Evolutionary conservation across 2,113 vertebrate genomes (phyloP).

Genomic region (Pollimyrus isidori): DNA sequence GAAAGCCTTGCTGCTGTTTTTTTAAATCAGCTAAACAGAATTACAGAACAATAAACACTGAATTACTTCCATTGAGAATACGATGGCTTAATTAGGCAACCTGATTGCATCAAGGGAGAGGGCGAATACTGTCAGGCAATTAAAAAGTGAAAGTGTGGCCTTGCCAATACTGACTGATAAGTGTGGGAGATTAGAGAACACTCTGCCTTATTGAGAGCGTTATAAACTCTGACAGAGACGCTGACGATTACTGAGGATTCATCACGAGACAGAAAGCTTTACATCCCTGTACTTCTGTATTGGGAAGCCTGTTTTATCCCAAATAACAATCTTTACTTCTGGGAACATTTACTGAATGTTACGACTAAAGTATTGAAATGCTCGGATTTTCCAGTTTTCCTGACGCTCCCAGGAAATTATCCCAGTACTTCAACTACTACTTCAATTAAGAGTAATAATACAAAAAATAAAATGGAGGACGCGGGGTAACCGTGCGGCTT

Average conservation of each 20-base stretch:
- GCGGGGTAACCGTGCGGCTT: not conserved
- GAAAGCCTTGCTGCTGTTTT: not conserved
- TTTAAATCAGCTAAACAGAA: not conserved
- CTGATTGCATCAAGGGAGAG: not conserved
- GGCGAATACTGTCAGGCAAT: not conserved
- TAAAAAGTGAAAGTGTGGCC: not conserved
- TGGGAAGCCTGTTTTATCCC: too few species aligned
- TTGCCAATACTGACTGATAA: not conserved
- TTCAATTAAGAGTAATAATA: too few species aligned
- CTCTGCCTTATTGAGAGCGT: not conserved
- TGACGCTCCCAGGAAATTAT: not conserved
- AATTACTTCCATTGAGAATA: not conserved
- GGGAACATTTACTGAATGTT: not conserved
- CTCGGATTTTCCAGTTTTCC: not conserved
- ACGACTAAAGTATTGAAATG: not conserved
- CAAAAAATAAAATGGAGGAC: not conserved
- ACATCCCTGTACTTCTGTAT: not conserved
- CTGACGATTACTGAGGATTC: not conserved
- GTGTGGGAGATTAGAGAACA: not conserved
- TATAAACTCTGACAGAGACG: not conserved
- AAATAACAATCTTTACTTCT: not conserved
- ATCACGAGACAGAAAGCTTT: not conserved
- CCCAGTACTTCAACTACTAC: too few species aligned
- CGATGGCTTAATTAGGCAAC: not conserved
- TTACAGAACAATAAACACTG: slow-evolving; percentile 7